Conservation (phyloP, 2,113 vertebrate genomes). For the Clarias magur region DNA sequence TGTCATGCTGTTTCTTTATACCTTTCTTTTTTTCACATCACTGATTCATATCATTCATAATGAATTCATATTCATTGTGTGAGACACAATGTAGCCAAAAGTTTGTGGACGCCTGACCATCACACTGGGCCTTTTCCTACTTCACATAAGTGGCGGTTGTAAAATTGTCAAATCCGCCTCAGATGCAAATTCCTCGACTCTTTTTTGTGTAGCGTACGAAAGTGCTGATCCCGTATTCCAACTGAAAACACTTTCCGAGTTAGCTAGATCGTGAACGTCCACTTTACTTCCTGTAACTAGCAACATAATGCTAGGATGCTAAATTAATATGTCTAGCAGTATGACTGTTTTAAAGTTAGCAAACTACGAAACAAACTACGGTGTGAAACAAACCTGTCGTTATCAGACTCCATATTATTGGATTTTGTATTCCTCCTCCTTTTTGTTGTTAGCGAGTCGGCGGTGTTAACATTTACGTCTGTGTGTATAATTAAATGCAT, state of each 20-base stretch:
- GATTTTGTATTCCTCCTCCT: neutral
- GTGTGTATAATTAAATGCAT: too few relatives aligned
- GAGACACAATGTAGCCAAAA: neutral
- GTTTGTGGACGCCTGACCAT: neutral
- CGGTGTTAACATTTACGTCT: neutral
- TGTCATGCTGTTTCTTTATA: neutral
- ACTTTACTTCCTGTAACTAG: too few relatives aligned
- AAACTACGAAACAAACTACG: neutral
- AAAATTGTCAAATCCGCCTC: neutral
- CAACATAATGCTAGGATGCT: neutral
- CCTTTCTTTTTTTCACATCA: neutral
- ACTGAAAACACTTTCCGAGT: neutral
- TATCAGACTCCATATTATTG: neutral
- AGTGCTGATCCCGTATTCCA: neutral
- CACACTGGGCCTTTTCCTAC: too few relatives aligned
- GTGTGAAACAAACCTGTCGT: neutral
- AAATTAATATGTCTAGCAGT: neutral
- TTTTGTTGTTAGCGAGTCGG: neutral
- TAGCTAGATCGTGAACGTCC: too few relatives aligned
- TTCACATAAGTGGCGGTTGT: neutral
- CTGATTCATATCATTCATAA: slow-evolving; percentile 35
- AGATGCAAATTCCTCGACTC: neutral
- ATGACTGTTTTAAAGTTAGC: neutral
- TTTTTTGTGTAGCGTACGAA: neutral
- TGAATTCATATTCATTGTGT: too few relatives aligned